Evolutionary conservation across 2,888 invertebrate species (phyloP), one percentile per base, ranked within the genome.

Genomic region (Anthophora plumipes): DNA sequence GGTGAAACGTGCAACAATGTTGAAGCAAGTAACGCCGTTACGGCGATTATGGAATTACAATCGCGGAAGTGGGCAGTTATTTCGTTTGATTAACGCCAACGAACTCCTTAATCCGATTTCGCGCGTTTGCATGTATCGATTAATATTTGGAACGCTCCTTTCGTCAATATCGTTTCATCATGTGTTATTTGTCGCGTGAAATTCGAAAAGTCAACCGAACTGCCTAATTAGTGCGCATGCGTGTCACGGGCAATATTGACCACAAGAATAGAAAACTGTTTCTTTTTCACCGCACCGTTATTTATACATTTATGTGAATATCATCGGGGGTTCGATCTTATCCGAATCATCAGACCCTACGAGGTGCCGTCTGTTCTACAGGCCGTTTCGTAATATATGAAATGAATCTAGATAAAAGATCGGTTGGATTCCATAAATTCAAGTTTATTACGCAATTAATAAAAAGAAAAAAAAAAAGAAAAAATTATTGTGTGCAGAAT

Each of bases 301-400:
- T 75, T 75, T 75, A 50, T 55, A 31, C 31, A 75, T 61, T 37
- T 6, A 22, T 59, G 14, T 14, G 0, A 43, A 43, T 25, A 6
- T 12, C 20, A 8, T 3, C n/a, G 12, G n/a, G 50, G 22, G 31
- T 25, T 8, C 9, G 12, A 43, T 37, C 3, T 12, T 22, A 2
- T 54, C 12, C 39, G 55, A 63, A 43, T 41, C 67, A 41, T 54
- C 11, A 25, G 7, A 50, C 17, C 12, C 8, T 39, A 41, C 9
- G 37, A 59, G 41, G 8, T 37, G 48, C n/a, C 12, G 9, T n/a
- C 31, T 3, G 22, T 9, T 9, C 4, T 7, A 9, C 17, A 46
- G 31, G 4, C 31, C 4, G 31, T 31, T 31, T 31, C 31, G 31
- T 31, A 31, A 31, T 31, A 31, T 31, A 31, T 31, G 31, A 31